phyloP scores from a whole-genome alignment of 1,140 invertebrate species.

The Trypoxylus dichotomus region DNA sequence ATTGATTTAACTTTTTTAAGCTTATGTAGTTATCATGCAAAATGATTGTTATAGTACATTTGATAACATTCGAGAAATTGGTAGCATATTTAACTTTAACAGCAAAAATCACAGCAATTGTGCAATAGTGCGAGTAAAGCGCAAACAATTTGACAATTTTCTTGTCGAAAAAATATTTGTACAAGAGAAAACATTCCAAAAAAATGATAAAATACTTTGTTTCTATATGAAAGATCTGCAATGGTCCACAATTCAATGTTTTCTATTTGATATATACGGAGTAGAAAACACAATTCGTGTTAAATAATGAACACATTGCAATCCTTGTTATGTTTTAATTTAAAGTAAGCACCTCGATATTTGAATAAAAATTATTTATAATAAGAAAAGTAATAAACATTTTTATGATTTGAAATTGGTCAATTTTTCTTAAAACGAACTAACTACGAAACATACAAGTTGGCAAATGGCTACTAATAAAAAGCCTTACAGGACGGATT shows the following conservation, averaged over 20 bases:
- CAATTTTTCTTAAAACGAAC: background rate
- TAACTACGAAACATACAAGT: background rate
- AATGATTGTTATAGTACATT: slow-evolving; percentile 19
- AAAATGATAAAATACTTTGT: background rate
- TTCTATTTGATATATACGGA: background rate
- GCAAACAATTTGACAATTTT: background rate
- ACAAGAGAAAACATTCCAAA: background rate
- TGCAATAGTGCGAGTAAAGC: background rate
- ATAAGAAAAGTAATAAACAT: background rate
- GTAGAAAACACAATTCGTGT: background rate
- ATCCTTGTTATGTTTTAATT: background rate
- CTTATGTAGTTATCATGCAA: slow-evolving; percentile 11
- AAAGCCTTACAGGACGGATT: slow-evolving; percentile 17
- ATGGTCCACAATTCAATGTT: background rate
- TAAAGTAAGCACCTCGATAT: background rate
- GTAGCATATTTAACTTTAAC: slow-evolving; percentile 1
- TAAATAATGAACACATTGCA: background rate
- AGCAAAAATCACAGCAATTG: slow-evolving; percentile 17
- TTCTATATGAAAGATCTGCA: no score
- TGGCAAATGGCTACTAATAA: background rate
- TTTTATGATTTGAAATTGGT: background rate
- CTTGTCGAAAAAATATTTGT: background rate
- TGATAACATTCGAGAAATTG: background rate
- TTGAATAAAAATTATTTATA: slow-evolving; percentile 2
- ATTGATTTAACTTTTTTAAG: background rate